A percentile compares a stretch with the other conserved stretches of the same genome.
Conservation (phyloP, 2,888 invertebrate genomes). For the Drosophila nigricruria region DNA sequence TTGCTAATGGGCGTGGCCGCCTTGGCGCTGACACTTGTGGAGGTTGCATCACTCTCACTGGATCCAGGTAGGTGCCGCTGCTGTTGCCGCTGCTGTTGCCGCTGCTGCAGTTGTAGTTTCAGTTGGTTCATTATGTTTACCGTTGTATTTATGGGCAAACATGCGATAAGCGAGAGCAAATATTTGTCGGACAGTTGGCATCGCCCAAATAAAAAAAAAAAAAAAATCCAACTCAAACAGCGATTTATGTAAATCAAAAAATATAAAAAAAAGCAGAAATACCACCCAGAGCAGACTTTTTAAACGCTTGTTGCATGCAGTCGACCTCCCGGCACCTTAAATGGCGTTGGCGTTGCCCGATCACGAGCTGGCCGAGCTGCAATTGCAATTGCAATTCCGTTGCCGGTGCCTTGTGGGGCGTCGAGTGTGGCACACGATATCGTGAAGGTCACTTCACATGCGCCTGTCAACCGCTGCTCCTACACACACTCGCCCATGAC, state of each 20-base stretch:
- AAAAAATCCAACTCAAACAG: slow-evolving; percentile 44
- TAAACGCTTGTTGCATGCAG: slow-evolving; percentile 39
- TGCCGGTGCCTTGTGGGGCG: slow-evolving; percentile 42
- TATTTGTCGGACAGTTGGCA: slow-evolving; percentile 64
- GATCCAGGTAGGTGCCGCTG: slow-evolving; percentile 84
- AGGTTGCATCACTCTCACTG: slow-evolving; percentile 83
- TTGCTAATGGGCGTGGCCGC: slow-evolving; percentile 70
- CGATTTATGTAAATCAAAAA: slow-evolving; percentile 52
- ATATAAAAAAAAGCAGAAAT: slow-evolving; percentile 15
- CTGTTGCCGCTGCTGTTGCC: slow-evolving; percentile 1
- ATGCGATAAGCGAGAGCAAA: slow-evolving; percentile 57
- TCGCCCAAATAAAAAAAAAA: slow-evolving; percentile 35
- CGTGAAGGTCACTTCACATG: slow-evolving; percentile 71
- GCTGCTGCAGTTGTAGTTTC: neutral
- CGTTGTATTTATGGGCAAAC: slow-evolving; percentile 64
- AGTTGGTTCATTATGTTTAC: slow-evolving; percentile 44
- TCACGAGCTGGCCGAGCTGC: slow-evolving; percentile 64
- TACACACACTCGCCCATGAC: slow-evolving; percentile 54
- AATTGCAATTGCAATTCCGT: slow-evolving; percentile 34
- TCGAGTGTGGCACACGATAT: slow-evolving; percentile 61
- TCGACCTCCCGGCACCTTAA: slow-evolving; percentile 69
- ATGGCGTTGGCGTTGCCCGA: slow-evolving; percentile 73
- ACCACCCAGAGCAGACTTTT: slow-evolving; percentile 16
- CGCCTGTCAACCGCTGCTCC: slow-evolving; percentile 64
- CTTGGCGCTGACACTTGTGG: slow-evolving; percentile 74